Evolutionary conservation across 1,140 invertebrate species (phyloP).

Genomic region (Penaeus japonicus): DNA sequence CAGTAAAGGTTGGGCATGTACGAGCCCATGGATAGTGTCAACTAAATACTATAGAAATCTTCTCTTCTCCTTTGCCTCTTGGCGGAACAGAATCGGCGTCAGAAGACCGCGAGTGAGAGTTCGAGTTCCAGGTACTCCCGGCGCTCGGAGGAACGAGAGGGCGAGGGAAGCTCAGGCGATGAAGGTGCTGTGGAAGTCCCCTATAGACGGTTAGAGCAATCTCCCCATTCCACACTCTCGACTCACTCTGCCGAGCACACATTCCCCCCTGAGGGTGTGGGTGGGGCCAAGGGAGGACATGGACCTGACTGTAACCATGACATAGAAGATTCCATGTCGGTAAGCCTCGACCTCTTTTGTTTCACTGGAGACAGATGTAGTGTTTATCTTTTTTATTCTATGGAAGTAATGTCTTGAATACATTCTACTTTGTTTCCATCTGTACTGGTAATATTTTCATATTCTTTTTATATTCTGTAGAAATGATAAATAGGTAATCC

Average conservation of each 20-base stretch:
- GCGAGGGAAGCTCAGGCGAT: slow-evolving; percentile 31
- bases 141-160: slow-evolving; percentile 31
- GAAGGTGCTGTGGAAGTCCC: slow-evolving; percentile 1
- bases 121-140: slow-evolving; percentile 26
- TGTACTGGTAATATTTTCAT: too few species aligned
- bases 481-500: too few species aligned
- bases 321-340: slow-evolving; percentile 38
- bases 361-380: too few species aligned
- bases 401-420: too few species aligned
- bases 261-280: slow-evolving; percentile 44
- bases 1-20: too few species aligned
- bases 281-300: slow-evolving; percentile 35
- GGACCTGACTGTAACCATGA: slow-evolving; percentile 26
- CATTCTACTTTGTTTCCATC: too few species aligned
- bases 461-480: too few species aligned
- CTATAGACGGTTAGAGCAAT: not conserved
- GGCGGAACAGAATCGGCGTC: slow-evolving; percentile 27
- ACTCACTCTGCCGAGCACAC: not conserved
- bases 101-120: slow-evolving; percentile 42
- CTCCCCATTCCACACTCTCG: not conserved
- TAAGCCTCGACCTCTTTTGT: not conserved
- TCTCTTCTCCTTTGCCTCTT: too few species aligned
- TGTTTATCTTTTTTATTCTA: too few species aligned
- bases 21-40: too few species aligned
- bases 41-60: too few species aligned